Evolutionary conservation across 2,113 vertebrate genomes (phyloP).

Genomic region (Ellobius talpinus): DNA sequence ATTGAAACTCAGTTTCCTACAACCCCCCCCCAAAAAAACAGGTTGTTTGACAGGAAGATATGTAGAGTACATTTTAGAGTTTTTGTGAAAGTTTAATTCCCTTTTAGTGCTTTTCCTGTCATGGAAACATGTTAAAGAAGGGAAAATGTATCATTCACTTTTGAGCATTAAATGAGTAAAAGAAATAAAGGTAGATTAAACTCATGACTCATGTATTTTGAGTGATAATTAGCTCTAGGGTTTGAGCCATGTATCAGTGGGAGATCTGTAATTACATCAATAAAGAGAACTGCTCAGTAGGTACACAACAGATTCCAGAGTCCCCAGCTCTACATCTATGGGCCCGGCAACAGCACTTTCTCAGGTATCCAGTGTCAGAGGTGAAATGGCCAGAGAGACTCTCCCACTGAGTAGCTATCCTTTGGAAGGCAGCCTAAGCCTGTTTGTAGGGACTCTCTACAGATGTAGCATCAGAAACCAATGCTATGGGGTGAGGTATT

Average conservation of each 20-base stretch:
- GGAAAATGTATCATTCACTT: constrained; percentile 59
- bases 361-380: not conserved
- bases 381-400: not conserved
- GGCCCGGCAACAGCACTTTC: not conserved
- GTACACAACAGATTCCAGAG: not conserved
- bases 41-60: constrained; percentile 61
- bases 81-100: constrained; percentile 77
- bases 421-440: rapidly evolving
- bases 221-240: not conserved
- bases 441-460: not conserved
- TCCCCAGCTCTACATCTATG: too few species aligned
- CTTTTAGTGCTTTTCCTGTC: constrained; percentile 53
- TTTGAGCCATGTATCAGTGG: not conserved
- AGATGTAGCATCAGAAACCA: not conserved
- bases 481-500: not conserved
- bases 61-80: constrained; percentile 32
- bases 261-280: not conserved
- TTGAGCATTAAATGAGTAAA: constrained; percentile 56
- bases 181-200: constrained; percentile 36
- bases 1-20: constrained; percentile 25
- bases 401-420: rapidly evolving
- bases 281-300: not conserved
- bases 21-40: too few species aligned
- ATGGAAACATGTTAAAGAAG: constrained; percentile 48
- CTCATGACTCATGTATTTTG: not conserved